Conservation (phyloP, 2,113 vertebrate genomes). For the Tichodroma muraria region DNA sequence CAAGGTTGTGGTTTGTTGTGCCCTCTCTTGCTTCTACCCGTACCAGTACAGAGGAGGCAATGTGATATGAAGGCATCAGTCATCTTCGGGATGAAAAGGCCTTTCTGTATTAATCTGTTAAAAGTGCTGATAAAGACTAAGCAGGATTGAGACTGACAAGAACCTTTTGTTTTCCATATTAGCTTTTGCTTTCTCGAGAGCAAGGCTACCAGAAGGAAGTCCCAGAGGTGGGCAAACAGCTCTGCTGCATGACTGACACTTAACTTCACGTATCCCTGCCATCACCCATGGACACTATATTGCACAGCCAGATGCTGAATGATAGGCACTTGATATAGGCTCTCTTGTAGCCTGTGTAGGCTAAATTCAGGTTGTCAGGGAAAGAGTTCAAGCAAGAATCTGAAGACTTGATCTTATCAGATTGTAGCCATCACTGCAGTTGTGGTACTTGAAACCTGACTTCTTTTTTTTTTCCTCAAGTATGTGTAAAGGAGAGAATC, state of each 20-base stretch:
- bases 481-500: not conserved
- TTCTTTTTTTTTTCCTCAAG: not conserved
- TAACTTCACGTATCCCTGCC: not conserved
- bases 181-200: not conserved
- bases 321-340: not conserved
- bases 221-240: not conserved
- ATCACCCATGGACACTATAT: not conserved
- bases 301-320: not conserved
- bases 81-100: not conserved
- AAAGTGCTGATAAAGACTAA: not conserved
- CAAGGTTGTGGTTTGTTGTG: not conserved
- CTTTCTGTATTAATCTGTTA: not conserved
- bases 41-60: not conserved
- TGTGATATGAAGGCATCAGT: not conserved
- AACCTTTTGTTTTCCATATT: not conserved
- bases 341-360: not conserved
- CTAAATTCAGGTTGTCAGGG: not conserved
- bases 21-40: not conserved
- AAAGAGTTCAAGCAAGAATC: not conserved
- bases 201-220: not conserved
- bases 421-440: not conserved
- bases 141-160: not conserved
- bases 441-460: not conserved
- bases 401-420: not conserved
- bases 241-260: not conserved